phyloP scores from a whole-genome alignment of 2,888 invertebrate genomes.

The Clistopyga incitator region DNA sequence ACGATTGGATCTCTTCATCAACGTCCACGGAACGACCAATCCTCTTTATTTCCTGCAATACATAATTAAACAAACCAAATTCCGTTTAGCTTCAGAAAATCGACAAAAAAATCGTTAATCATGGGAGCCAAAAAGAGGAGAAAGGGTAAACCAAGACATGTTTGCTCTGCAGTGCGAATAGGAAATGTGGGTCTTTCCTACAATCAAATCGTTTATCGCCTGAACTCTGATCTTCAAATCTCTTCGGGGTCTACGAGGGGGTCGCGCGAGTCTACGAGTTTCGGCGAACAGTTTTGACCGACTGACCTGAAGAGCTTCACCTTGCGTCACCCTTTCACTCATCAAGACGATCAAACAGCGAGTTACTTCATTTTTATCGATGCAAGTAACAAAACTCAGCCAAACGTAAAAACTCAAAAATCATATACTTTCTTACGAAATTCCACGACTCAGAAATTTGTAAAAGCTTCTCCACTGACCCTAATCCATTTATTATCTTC shows the following conservation, averaged over 20 bases:
- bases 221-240: constrained; percentile 79
- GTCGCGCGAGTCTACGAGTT: constrained; percentile 52
- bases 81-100: background rate
- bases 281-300: constrained; percentile 46
- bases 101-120: constrained; percentile 5
- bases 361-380: constrained; percentile 5
- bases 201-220: constrained; percentile 72
- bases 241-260: constrained; percentile 51
- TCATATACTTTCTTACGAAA: too few species aligned
- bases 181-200: constrained; percentile 46
- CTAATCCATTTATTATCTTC: too few species aligned
- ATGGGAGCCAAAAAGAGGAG: constrained; percentile 8
- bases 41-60: constrained; percentile 75
- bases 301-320: constrained; percentile 9
- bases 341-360: background rate
- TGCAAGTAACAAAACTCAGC: too few species aligned
- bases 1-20: constrained; percentile 44
- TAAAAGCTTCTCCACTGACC: too few species aligned
- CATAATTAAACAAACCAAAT: background rate
- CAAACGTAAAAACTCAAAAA: too few species aligned
- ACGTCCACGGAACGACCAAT: constrained; percentile 75
- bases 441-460: too few species aligned
- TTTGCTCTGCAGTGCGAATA: constrained; percentile 33
- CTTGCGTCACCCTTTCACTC: background rate
- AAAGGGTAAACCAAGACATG: constrained; percentile 23